These are phyloP conservation scores for Nipponia nippon DNA, from an alignment of 2,113 vertebrate genomes.

Conservation along the genomic window DNA sequence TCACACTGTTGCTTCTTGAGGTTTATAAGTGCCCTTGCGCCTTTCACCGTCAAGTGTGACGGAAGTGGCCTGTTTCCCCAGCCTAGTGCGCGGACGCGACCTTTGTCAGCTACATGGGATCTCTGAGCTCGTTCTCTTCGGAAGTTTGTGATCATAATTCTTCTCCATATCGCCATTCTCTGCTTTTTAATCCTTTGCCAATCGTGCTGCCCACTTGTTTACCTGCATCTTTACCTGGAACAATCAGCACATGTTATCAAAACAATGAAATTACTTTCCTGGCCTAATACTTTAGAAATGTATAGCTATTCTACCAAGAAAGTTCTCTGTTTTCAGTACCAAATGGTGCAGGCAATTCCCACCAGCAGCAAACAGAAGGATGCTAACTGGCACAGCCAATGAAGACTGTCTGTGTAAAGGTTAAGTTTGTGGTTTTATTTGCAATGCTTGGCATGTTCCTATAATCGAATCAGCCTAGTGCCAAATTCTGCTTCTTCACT, in stretches of 20 bases:
- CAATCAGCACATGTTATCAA: not conserved
- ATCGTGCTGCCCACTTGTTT: not conserved
- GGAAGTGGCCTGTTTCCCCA: not conserved
- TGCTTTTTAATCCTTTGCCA: not conserved
- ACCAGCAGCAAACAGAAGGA: not conserved
- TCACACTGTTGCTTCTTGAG: not conserved
- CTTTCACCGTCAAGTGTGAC: not conserved
- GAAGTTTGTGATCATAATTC: no score
- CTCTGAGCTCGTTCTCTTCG: not conserved
- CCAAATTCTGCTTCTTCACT: not conserved
- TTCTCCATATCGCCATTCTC: rapidly evolving
- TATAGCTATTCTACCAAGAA: not conserved
- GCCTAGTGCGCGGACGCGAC: rapidly evolving
- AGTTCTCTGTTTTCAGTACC: not conserved
- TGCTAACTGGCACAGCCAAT: rapidly evolving
- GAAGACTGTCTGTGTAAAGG: not conserved
- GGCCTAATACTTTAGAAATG: not conserved
- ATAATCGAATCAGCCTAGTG: not conserved
- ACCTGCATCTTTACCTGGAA: not conserved
- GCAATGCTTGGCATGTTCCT: not conserved
- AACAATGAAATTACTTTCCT: not conserved
- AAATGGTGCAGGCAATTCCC: not conserved
- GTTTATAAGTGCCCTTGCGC: not conserved
- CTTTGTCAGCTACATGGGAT: not conserved
- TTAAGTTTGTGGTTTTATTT: not conserved